These are phyloP conservation scores for Peromyscus nudipes DNA, from an alignment of 2,797 vertebrate genomes.

Conservation along the genomic window DNA sequence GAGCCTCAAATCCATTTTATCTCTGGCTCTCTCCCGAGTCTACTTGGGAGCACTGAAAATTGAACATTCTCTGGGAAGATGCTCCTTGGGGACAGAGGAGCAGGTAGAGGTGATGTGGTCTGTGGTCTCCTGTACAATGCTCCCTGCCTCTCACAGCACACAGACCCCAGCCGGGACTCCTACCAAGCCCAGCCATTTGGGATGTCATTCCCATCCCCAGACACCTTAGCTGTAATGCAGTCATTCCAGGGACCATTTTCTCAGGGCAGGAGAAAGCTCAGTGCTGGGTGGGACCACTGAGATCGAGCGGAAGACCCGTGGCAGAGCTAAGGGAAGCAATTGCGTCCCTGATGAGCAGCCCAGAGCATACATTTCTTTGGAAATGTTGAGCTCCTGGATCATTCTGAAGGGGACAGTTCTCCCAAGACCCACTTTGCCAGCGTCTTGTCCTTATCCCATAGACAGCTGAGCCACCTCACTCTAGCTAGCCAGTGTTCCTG, in stretches of 20 bases:
- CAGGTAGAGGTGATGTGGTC: background rate
- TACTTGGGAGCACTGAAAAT: slow-evolving; percentile 43
- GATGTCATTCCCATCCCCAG: background rate
- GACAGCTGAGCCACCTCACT: background rate
- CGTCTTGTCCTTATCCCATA: background rate
- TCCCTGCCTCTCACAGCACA: background rate
- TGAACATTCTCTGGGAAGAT: slow-evolving; percentile 29
- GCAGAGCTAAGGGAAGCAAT: background rate
- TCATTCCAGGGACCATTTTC: background rate
- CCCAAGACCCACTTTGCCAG: background rate
- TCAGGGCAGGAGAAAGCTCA: background rate
- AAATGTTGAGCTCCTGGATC: background rate
- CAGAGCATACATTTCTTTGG: background rate
- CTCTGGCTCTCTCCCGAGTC: slow-evolving; percentile 52
- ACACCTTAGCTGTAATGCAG: background rate
- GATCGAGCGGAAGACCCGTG: background rate
- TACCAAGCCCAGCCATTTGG: background rate
- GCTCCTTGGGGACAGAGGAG: background rate
- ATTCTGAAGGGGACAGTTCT: background rate
- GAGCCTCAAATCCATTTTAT: slow-evolving; percentile 17
- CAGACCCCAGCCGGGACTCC: background rate
- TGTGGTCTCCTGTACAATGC: rapidly evolving
- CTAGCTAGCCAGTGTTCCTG: background rate
- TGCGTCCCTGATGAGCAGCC: background rate
- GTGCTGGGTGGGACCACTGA: background rate